phyloP scores from a whole-genome alignment of 2,113 vertebrate species.

The Marmota monax region DNA sequence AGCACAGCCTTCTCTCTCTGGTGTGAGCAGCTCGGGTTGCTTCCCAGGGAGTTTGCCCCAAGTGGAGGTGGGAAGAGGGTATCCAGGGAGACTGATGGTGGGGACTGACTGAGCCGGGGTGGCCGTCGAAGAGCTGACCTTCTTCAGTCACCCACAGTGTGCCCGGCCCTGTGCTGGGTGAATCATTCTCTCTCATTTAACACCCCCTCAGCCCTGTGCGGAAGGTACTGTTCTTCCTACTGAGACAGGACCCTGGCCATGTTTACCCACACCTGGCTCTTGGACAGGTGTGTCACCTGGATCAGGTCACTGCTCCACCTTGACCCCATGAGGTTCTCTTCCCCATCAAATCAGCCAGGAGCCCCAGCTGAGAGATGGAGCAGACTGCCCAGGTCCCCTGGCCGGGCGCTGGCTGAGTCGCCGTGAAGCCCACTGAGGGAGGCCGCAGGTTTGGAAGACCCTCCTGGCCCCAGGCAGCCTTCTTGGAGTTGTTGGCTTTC shows the following conservation, averaged over 20 bases:
- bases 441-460: conserved; percentile 53
- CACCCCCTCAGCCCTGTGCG: not conserved
- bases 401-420: not conserved
- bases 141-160: not conserved
- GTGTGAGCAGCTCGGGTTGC: not conserved
- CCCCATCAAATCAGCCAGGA: not conserved
- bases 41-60: not conserved
- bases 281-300: accelerated
- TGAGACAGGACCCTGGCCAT: not conserved
- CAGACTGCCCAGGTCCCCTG: not conserved
- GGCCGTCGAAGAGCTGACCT: not conserved
- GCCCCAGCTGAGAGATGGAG: not conserved
- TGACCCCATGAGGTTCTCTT: not conserved
- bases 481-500: conserved; percentile 1
- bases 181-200: not conserved
- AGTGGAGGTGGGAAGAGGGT: not conserved
- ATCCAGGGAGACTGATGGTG: not conserved
- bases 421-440: not conserved
- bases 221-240: not conserved
- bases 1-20: not conserved
- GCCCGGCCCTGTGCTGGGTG: not conserved
- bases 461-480: not conserved
- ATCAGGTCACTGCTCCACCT: not conserved
- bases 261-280: too few relatives aligned
- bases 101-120: not conserved